Conservation (phyloP, 2,797 vertebrate species). For the Microctenopoma stevenorrisi region DNA sequence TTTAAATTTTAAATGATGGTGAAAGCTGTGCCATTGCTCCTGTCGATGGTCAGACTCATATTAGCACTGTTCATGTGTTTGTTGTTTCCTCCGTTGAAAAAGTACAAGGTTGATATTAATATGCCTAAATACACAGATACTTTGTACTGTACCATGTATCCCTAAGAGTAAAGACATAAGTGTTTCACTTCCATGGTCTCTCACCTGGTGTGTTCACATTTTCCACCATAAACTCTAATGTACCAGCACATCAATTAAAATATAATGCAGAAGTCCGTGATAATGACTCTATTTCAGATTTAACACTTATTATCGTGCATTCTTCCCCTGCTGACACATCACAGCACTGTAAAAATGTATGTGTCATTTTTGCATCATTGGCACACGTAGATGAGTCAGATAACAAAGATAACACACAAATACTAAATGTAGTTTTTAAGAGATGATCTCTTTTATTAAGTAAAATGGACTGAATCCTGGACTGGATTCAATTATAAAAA, state of each 20-base stretch:
- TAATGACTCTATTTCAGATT: slow-evolving; percentile 14
- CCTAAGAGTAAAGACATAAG: slow-evolving; percentile 22
- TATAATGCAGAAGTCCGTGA: slow-evolving; percentile 15
- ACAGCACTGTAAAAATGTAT: background rate
- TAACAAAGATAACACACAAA: too few species aligned
- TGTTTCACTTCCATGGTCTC: slow-evolving; percentile 20
- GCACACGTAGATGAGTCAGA: too few species aligned
- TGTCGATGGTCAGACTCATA: slow-evolving; percentile 9
- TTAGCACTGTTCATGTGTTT: slow-evolving; percentile 18
- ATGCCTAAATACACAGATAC: slow-evolving; percentile 30
- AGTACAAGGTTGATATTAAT: slow-evolving; percentile 10
- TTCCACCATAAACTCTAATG: background rate
- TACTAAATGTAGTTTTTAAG: too few species aligned
- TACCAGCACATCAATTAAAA: background rate
- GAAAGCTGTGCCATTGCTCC: slow-evolving; percentile 10
- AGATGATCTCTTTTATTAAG: too few species aligned
- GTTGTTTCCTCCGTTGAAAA: slow-evolving; percentile 9
- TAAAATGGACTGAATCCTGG: too few species aligned
- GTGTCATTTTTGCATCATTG: too few species aligned
- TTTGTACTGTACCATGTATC: background rate
- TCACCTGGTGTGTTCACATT: slow-evolving; percentile 12
- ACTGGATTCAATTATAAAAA: background rate
- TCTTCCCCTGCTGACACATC: slow-evolving; percentile 9
- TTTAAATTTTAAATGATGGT: slow-evolving; percentile 37
- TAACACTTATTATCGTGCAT: slow-evolving; percentile 21